These are phyloP conservation scores for Hedychridium roseum DNA, from an alignment of 2,888 invertebrate species.

Conservation along the genomic window DNA sequence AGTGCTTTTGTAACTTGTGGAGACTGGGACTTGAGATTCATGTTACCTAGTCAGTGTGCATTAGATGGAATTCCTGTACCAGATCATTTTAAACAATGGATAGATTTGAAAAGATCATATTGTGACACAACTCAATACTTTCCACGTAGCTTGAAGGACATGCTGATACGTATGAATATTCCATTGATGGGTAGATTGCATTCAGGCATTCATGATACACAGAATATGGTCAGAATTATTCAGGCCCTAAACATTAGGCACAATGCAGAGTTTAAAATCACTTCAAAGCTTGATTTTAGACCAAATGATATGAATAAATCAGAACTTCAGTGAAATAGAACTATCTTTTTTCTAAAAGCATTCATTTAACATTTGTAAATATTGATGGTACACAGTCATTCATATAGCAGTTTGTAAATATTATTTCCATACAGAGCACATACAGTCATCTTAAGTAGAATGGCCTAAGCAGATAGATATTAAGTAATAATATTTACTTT, in stretches of 20 bases:
- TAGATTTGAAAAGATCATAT: constrained; percentile 67
- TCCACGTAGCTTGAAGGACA: constrained; percentile 59
- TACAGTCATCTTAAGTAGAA: neutral
- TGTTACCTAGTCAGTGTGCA: constrained; percentile 66
- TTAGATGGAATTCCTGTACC: constrained; percentile 58
- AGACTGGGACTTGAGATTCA: constrained; percentile 68
- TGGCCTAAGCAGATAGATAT: neutral
- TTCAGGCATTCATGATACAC: constrained; percentile 61
- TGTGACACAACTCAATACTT: constrained; percentile 53
- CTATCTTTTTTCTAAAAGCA: too few species aligned
- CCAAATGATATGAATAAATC: too few species aligned
- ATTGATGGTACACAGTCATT: too few species aligned
- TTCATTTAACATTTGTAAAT: too few species aligned
- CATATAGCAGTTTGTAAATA: too few species aligned
- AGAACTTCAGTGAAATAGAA: too few species aligned
- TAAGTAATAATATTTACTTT: neutral
- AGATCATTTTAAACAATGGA: constrained; percentile 66
- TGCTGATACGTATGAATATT: constrained; percentile 55
- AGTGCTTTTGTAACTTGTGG: constrained; percentile 70
- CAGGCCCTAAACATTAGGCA: constrained; percentile 29
- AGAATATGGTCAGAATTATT: constrained; percentile 52
- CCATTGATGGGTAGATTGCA: constrained; percentile 62
- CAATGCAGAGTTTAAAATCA: constrained; percentile 44
- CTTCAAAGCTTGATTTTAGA: constrained; percentile 24
- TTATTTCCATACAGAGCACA: too few species aligned